A percentile compares a stretch with the other conserved stretches of the same genome.
phyloP scores from a whole-genome alignment of 92 coral and sea anemone species.

The Hydrozoanthus gracilis region DNA sequence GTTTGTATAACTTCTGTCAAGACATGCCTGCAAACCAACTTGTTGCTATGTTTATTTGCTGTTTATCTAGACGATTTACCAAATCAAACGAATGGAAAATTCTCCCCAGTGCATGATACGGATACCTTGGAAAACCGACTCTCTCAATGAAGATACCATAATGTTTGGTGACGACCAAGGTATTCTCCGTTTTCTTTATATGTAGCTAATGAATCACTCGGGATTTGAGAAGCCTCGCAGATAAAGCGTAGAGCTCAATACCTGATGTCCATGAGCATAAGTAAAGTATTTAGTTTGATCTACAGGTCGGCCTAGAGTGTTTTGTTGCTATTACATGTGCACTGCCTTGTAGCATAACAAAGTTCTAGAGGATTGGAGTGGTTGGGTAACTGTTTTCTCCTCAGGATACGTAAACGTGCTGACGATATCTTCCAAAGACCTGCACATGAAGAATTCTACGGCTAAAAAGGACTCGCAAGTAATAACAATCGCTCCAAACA shows the following conservation, averaged over 20 bases:
- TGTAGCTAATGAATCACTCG: not conserved
- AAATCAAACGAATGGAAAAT: slow-evolving; percentile 93
- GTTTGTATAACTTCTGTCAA: too few relatives aligned
- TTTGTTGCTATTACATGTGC: too few relatives aligned
- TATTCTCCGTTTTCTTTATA: not conserved
- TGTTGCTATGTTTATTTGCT: not conserved
- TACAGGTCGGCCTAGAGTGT: too few relatives aligned
- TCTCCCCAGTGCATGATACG: slow-evolving; percentile 95
- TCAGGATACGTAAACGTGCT: slow-evolving; percentile 88
- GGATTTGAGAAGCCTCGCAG: too few relatives aligned
- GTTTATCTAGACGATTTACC: slow-evolving; percentile 79
- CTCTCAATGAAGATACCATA: slow-evolving; percentile 92
- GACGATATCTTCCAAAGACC: slow-evolving; percentile 93
- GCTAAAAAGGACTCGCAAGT: slow-evolving; percentile 82
- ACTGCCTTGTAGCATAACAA: too few relatives aligned
- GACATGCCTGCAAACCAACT: not conserved
- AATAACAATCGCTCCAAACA: slow-evolving; percentile 87
- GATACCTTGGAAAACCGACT: slow-evolving; percentile 94
- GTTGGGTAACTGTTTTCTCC: not conserved
- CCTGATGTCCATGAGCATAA: too few relatives aligned
- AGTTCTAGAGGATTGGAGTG: too few relatives aligned
- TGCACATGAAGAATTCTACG: slow-evolving; percentile 95
- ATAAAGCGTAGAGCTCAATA: too few relatives aligned
- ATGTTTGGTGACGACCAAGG: slow-evolving; percentile 99
- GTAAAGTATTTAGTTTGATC: too few relatives aligned